A percentile compares a stretch with the other conserved stretches of the same genome.
These are phyloP conservation scores for Syngnathoides biaculeatus DNA, from an alignment of 2,113 vertebrate genomes.

Conservation along the genomic window DNA sequence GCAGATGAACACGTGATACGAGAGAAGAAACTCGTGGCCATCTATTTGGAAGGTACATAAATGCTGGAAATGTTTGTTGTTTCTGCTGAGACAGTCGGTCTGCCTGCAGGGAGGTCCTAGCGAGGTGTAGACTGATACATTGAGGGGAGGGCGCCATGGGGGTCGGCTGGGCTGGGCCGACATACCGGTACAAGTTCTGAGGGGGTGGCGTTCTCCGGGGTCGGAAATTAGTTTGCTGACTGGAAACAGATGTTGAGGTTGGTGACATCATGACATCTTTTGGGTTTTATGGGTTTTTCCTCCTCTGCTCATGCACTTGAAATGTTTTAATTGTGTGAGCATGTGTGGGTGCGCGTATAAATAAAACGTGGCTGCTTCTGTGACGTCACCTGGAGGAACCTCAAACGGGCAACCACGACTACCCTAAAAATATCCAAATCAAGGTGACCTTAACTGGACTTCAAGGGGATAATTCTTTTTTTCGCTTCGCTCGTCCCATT, in stretches of 20 bases:
- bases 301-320: neutral
- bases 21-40: neutral
- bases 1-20: neutral
- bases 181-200: neutral
- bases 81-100: neutral
- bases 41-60: slow-evolving; percentile 1
- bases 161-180: neutral
- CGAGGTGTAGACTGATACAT: neutral
- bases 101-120: neutral
- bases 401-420: neutral
- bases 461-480: too few relatives aligned
- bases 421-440: neutral
- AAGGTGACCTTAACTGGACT: too few relatives aligned
- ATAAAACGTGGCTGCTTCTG: neutral
- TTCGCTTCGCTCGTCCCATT: too few relatives aligned
- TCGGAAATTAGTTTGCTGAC: neutral
- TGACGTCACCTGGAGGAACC: neutral
- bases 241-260: slow-evolving; percentile 1
- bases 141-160: neutral
- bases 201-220: neutral
- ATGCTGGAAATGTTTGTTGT: neutral
- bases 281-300: neutral
- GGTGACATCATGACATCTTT: neutral
- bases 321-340: neutral
- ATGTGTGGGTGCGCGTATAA: neutral